Evolutionary conservation across 2,888 invertebrate genomes (phyloP).

Genomic region (Drosophila recens): DNA sequence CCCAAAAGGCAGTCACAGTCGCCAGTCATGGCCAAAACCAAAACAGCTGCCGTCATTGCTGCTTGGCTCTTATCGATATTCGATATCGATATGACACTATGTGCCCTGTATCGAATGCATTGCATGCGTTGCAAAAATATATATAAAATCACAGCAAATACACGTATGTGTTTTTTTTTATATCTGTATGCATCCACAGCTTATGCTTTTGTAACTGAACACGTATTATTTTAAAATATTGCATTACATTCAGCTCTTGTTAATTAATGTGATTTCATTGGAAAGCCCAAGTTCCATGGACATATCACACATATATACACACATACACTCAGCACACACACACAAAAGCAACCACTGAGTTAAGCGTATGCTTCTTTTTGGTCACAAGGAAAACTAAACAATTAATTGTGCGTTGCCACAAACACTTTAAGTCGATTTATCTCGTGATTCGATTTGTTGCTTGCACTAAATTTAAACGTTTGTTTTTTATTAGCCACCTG

Average conservation of each 20-base stretch:
- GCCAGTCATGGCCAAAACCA: conserved; percentile 63
- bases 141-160: conserved; percentile 16
- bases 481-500: conserved; percentile 58
- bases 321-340: conserved; percentile 35
- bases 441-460: conserved; percentile 1
- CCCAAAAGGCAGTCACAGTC: conserved; percentile 52
- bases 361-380: conserved; percentile 67
- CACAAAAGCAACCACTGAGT: conserved; percentile 36
- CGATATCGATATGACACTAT: conserved; percentile 56
- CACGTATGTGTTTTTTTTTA: conserved; percentile 10
- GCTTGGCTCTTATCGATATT: conserved; percentile 46
- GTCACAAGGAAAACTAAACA: conserved; percentile 56
- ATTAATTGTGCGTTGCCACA: conserved; percentile 24
- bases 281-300: conserved; percentile 46
- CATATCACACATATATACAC: conserved; percentile 18
- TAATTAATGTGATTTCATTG: conserved; percentile 60
- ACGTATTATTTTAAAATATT: conserved; percentile 33
- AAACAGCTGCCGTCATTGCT: conserved; percentile 75
- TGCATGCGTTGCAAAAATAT: conserved; percentile 61
- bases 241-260: conserved; percentile 29
- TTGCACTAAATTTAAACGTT: conserved; percentile 18
- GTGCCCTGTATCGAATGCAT: conserved; percentile 53
- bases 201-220: conserved; percentile 12
- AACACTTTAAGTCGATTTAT: conserved; percentile 24
- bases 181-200: neutral